Evolutionary conservation across 2,113 vertebrate genomes (phyloP), one percentile per base, ranked within the genome.

Genomic region (Oreamnos americanus): DNA sequence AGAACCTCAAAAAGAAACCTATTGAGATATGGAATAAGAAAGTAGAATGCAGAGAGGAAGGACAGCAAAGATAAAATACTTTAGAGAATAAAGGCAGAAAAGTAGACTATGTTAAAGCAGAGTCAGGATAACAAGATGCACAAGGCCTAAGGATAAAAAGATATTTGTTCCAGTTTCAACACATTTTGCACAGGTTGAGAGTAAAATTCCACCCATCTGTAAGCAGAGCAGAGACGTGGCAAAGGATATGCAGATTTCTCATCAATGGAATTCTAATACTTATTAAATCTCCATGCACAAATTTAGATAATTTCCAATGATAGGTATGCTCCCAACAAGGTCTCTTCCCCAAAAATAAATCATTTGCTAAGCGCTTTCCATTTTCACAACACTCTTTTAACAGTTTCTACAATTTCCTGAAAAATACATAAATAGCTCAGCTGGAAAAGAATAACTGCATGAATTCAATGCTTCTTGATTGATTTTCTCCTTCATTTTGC

Each of bases 1-100:
- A 95, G 28, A 96, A 95, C 64, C 95, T 96, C 87, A 36, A 88
- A 94, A 90, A 36, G 51, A 96, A 90, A 97, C 94, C 78, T 55
- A 88, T 3, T 86, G 89, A 91, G 33, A 91, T 83, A 87, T 47
- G 67, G 96, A 97, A 95, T 90, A 84, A 53, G 60, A 94, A 97
- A 96, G 95, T 92, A 98, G 96, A 96, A 91, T 81, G 83, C 79
- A 95, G 87, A 95, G 83, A 91, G 64, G 82, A 21, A 62, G 25
- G 7, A 92, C 87, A 71, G 97, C 90, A 78, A 91, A 94, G 51
- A 94, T 96, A 96, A 97, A 93, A 91, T 51, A 95, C 23, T 62
- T 84, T 81, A 94, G 57, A 97, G 57, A 97, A 97, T 87, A 96
- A 97, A 97, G 19, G 26, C 51, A 93, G 39, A 91, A 93, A 96